Conservation (phyloP, 2,888 invertebrate species). For the Melinaea marsaeus region DNA sequence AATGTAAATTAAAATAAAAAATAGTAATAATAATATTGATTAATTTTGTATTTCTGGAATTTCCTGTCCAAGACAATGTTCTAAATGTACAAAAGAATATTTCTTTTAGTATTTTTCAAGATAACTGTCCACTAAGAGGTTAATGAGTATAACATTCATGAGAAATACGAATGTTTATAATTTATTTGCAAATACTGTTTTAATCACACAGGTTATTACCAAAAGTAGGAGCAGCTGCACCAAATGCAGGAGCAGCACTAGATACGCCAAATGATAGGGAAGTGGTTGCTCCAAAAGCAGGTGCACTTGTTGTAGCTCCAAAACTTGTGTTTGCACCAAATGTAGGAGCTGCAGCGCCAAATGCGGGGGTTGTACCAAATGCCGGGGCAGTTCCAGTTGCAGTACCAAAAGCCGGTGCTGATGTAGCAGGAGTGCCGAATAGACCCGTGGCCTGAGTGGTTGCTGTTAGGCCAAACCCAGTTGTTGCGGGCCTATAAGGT, state of each 20-base stretch:
- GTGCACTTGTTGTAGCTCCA: conserved; percentile 30
- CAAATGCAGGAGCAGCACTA: conserved; percentile 40
- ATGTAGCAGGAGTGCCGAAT: conserved; percentile 53
- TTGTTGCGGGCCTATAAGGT: conserved; percentile 53
- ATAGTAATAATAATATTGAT: too few relatives aligned
- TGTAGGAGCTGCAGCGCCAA: conserved; percentile 45
- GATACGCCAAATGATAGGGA: conserved; percentile 47
- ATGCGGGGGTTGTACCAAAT: conserved; percentile 47
- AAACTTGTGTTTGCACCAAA: conserved; percentile 44
- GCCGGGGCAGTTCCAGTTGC: conserved; percentile 39
- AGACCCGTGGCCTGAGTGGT: conserved; percentile 56
- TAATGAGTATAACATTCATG: too few relatives aligned
- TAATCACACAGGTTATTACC: conserved; percentile 25
- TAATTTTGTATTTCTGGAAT: too few relatives aligned
- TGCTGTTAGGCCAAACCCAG: conserved; percentile 54
- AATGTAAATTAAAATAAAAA: too few relatives aligned
- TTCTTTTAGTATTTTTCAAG: too few relatives aligned
- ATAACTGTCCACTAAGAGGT: too few relatives aligned
- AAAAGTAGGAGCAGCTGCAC: conserved; percentile 38
- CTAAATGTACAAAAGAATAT: too few relatives aligned
- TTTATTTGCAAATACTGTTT: too few relatives aligned
- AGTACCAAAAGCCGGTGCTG: conserved; percentile 50
- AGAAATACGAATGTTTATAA: too few relatives aligned
- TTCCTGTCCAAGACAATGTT: too few relatives aligned
- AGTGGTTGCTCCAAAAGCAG: conserved; percentile 33